Conservation (phyloP, 2,888 invertebrate genomes). For the Noctua pronuba region DNA sequence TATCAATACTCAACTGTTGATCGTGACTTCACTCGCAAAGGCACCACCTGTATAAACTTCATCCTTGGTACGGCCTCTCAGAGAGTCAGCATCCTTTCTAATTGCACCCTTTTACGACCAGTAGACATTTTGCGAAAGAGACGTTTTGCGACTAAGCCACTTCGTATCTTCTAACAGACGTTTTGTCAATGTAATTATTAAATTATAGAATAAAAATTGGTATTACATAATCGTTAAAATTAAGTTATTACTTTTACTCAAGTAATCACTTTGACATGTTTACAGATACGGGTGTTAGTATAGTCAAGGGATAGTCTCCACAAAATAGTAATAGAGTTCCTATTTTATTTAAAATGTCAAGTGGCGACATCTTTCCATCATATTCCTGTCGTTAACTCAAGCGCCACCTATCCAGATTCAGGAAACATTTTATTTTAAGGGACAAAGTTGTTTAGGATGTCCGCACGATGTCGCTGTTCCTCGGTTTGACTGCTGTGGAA, state of each 20-base stretch:
- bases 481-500: too few relatives aligned
- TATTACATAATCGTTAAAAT: too few relatives aligned
- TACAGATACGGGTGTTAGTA: neutral
- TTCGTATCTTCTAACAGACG: neutral
- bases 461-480: slow-evolving; percentile 3
- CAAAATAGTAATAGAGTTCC: neutral
- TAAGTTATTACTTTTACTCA: too few relatives aligned
- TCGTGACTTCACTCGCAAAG: neutral
- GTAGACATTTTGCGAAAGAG: too few relatives aligned
- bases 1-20: neutral
- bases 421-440: neutral
- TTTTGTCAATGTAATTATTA: neutral
- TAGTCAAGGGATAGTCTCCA: neutral
- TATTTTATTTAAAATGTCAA: neutral
- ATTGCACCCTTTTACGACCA: too few relatives aligned
- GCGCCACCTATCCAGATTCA: slow-evolving; percentile 11
- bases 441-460: neutral
- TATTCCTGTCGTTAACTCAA: neutral
- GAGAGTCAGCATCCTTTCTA: neutral
- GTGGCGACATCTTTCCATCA: slow-evolving; percentile 18
- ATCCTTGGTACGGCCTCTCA: neutral
- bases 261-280: too few relatives aligned
- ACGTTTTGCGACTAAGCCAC: too few relatives aligned
- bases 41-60: neutral
- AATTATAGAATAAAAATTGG: too few relatives aligned